A percentile compares a stretch with the other conserved stretches of the same genome.
These are phyloP conservation scores for Aramus guarauna DNA, from an alignment of 2,113 vertebrate species.

Conservation along the genomic window DNA sequence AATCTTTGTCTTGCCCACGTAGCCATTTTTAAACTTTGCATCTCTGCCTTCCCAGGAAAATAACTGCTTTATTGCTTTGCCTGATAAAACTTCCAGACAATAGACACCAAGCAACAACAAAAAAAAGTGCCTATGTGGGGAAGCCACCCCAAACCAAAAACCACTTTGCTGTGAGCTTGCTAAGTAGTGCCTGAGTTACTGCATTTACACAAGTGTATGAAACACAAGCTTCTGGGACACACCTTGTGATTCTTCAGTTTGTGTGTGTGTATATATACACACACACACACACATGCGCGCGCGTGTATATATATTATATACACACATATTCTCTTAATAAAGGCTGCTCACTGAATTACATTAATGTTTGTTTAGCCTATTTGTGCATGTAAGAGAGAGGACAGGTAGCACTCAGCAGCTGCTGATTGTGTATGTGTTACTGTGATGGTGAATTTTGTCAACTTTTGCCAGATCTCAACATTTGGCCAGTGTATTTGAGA, in stretches of 20 bases:
- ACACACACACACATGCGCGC: too few relatives aligned
- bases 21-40: not conserved
- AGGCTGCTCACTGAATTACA: not conserved
- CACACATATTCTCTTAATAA: not conserved
- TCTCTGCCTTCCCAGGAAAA: not conserved
- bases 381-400: not conserved
- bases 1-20: not conserved
- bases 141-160: not conserved
- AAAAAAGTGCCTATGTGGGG: not conserved
- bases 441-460: not conserved
- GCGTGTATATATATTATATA: rapidly evolving
- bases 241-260: not conserved
- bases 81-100: not conserved
- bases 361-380: not conserved
- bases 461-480: not conserved
- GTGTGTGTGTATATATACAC: rapidly evolving
- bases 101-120: not conserved
- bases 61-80: not conserved
- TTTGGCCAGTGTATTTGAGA: not conserved
- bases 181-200: not conserved
- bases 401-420: not conserved
- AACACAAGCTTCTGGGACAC: not conserved
- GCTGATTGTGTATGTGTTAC: rapidly evolving
- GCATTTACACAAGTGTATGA: not conserved
- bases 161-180: not conserved